A percentile compares a stretch with the other conserved stretches of the same genome.
Conservation (phyloP, 2,797 vertebrate species). For the Leucoraja ocellata region DNA sequence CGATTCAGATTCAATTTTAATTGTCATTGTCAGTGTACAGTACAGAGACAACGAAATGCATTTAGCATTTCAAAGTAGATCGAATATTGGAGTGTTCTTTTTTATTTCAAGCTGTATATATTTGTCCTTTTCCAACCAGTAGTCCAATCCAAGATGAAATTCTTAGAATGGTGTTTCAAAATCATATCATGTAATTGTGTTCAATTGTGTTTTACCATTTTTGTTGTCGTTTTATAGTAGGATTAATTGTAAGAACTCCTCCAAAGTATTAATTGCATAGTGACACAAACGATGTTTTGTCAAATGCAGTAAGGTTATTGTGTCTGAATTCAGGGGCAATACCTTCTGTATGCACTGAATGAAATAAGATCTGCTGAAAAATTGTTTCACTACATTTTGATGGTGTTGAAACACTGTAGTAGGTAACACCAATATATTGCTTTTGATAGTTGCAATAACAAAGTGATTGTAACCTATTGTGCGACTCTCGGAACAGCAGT, state of each 20-base stretch:
- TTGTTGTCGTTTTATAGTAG: too few species aligned
- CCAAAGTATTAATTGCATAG: neutral
- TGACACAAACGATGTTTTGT: neutral
- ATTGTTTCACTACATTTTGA: too few species aligned
- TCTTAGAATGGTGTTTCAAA: neutral
- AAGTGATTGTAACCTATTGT: too few species aligned
- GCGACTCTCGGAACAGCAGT: too few species aligned
- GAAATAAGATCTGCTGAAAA: too few species aligned
- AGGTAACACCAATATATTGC: too few species aligned
- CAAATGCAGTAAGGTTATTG: neutral
- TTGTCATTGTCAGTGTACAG: too few species aligned
- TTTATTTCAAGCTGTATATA: neutral
- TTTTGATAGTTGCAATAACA: too few species aligned
- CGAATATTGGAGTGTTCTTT: neutral
- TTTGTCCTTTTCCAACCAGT: neutral
- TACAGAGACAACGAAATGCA: too few species aligned
- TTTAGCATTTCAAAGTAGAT: too few species aligned
- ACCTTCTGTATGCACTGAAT: neutral
- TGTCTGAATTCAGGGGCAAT: neutral
- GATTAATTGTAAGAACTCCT: neutral
- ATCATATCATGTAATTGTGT: neutral
- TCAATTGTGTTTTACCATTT: neutral
- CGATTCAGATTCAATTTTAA: too few species aligned
- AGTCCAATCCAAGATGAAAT: neutral
- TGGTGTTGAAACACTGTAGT: too few species aligned